Evolutionary conservation across 2,113 vertebrate species (phyloP).

Genomic region (Xerus inauris): DNA sequence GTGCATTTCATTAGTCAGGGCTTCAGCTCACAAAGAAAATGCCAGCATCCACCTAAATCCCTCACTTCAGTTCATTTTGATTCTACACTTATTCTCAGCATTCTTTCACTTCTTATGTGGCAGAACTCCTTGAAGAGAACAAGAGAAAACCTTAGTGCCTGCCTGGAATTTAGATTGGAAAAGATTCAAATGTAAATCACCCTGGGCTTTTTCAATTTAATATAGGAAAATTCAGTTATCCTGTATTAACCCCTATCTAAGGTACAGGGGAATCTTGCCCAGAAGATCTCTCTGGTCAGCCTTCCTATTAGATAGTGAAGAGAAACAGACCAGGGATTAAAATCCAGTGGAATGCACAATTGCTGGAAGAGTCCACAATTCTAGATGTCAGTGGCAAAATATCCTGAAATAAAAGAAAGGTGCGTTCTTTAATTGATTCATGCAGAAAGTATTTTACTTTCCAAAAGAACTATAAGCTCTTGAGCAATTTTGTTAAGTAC

Average conservation of each 20-base stretch:
- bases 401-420: not conserved
- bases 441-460: not conserved
- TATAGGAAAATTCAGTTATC: not conserved
- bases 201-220: not conserved
- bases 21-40: not conserved
- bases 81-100: constrained; percentile 36
- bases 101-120: not conserved
- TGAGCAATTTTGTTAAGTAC: not conserved
- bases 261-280: not conserved
- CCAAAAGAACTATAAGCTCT: not conserved
- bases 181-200: constrained; percentile 34
- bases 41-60: not conserved
- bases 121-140: constrained; percentile 18
- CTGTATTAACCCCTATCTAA: not conserved
- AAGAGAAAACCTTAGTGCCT: not conserved
- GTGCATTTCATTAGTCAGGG: not conserved
- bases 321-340: not conserved
- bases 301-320: not conserved
- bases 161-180: constrained; percentile 39
- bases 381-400: not conserved
- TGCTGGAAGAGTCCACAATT: not conserved
- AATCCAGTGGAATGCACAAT: not conserved
- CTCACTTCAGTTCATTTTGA: constrained; percentile 31
- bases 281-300: not conserved
- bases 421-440: not conserved